Evolutionary conservation across 2,888 invertebrate genomes (phyloP).

Genomic region (Diabrotica balteata): DNA sequence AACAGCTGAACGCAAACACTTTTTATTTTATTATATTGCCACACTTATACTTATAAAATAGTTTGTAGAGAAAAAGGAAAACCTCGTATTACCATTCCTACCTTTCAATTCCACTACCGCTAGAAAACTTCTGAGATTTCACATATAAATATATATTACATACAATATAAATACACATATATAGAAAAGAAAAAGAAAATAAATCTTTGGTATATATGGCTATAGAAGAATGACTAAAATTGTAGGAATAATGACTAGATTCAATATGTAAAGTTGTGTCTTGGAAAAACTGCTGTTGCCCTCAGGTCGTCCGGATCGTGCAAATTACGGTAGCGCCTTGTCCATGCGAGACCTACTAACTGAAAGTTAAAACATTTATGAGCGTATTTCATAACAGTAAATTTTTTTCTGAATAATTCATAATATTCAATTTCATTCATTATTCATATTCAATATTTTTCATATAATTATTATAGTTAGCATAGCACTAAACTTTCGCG

Average conservation of each 20-base stretch:
- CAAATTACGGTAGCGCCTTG: slow-evolving; percentile 82
- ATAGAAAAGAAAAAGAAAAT: slow-evolving; percentile 12
- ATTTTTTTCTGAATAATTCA: too few species aligned
- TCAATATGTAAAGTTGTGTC: slow-evolving; percentile 59
- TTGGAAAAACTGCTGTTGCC: slow-evolving; percentile 76
- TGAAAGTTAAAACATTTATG: slow-evolving; percentile 54
- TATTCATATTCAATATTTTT: too few species aligned
- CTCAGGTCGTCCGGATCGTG: slow-evolving; percentile 77
- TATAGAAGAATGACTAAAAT: slow-evolving; percentile 32
- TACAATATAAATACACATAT: slow-evolving; percentile 15
- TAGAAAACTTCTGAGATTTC: slow-evolving; percentile 1
- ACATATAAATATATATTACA: slow-evolving; percentile 19
- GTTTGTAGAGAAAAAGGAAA: too few species aligned
- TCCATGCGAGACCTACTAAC: slow-evolving; percentile 83
- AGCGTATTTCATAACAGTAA: too few species aligned
- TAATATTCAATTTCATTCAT: too few species aligned
- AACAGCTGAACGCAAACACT: too few species aligned
- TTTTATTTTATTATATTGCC: too few species aligned
- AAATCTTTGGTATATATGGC: slow-evolving; percentile 44
- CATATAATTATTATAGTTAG: too few species aligned
- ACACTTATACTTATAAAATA: too few species aligned
- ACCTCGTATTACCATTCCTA: too few species aligned
- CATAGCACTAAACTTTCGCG: too few species aligned
- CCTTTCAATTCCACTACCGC: slow-evolving; percentile 3
- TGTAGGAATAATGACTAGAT: slow-evolving; percentile 45